Percentiles rank a stretch among this genome's conserved stretches.
These are phyloP conservation scores for Aphidius colemani DNA, from an alignment of 2,888 invertebrate species.

Conservation along the genomic window DNA sequence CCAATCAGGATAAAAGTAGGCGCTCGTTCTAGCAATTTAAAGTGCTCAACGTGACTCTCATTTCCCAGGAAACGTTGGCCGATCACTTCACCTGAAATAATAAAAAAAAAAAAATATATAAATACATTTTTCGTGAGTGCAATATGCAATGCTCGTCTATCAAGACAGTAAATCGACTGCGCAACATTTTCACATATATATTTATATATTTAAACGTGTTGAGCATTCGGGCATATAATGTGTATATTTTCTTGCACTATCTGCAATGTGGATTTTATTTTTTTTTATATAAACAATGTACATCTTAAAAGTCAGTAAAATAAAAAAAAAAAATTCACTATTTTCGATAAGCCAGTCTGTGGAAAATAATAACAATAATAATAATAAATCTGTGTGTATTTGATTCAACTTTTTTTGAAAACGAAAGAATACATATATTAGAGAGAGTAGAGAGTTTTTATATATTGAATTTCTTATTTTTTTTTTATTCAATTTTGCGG, in stretches of 20 bases:
- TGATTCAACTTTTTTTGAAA: slow-evolving; percentile 1
- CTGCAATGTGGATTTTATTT: neutral
- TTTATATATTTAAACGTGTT: slow-evolving; percentile 23
- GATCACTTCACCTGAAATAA: slow-evolving; percentile 69
- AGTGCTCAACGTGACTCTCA: slow-evolving; percentile 79
- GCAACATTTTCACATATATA: too few species aligned
- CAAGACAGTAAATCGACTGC: slow-evolving; percentile 23
- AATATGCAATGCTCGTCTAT: slow-evolving; percentile 15
- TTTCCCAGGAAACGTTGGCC: slow-evolving; percentile 81
- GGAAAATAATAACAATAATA: neutral
- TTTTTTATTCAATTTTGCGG: slow-evolving; percentile 22
- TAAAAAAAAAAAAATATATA: neutral
- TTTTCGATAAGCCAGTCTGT: neutral
- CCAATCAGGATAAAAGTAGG: slow-evolving; percentile 86
- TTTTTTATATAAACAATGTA: neutral
- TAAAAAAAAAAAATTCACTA: neutral
- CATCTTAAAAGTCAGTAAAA: slow-evolving; percentile 2
- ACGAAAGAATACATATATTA: neutral
- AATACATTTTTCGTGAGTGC: slow-evolving; percentile 23
- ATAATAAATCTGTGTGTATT: slow-evolving; percentile 24
- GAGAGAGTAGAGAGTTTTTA: neutral
- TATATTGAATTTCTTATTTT: slow-evolving; percentile 18
- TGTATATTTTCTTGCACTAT: too few species aligned
- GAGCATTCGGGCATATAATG: slow-evolving; percentile 22
- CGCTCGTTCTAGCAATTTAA: slow-evolving; percentile 87